Percentiles rank a stretch among this genome's conserved stretches.
These are phyloP conservation scores for Notodonta ziczac DNA, from an alignment of 2,888 invertebrate genomes.

Conservation along the genomic window DNA sequence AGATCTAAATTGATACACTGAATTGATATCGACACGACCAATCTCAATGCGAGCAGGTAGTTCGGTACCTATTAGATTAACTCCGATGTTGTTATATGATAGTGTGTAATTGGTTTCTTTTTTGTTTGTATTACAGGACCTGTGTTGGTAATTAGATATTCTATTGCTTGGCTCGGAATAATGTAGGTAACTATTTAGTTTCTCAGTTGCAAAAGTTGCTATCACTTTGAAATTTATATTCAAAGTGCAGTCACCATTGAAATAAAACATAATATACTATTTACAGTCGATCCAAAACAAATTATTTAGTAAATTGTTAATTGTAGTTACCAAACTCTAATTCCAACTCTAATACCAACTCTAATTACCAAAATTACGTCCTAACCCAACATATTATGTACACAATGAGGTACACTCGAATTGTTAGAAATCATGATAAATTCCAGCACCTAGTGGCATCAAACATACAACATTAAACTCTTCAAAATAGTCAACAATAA, in stretches of 20 bases:
- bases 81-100: slow-evolving; percentile 39
- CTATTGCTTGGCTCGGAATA: slow-evolving; percentile 4
- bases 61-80: slow-evolving; percentile 28
- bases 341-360: no score
- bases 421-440: no score
- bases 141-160: slow-evolving; percentile 5
- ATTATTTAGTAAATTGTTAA: no score
- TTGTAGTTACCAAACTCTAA: no score
- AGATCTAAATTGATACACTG: slow-evolving; percentile 48
- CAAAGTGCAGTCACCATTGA: background rate
- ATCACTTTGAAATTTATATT: background rate
- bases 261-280: no score
- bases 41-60: slow-evolving; percentile 23
- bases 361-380: no score
- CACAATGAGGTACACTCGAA: no score
- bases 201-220: background rate
- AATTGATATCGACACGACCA: slow-evolving; percentile 35
- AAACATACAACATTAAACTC: no score
- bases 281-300: no score
- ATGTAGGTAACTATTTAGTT: background rate
- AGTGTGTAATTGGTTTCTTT: slow-evolving; percentile 36
- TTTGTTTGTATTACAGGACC: slow-evolving; percentile 24
- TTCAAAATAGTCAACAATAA: no score
- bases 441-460: no score
- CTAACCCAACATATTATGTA: no score